These are phyloP conservation scores for Epizoanthus stellaris DNA, from an alignment of 92 coral and sea anemone species.

Conservation along the genomic window DNA sequence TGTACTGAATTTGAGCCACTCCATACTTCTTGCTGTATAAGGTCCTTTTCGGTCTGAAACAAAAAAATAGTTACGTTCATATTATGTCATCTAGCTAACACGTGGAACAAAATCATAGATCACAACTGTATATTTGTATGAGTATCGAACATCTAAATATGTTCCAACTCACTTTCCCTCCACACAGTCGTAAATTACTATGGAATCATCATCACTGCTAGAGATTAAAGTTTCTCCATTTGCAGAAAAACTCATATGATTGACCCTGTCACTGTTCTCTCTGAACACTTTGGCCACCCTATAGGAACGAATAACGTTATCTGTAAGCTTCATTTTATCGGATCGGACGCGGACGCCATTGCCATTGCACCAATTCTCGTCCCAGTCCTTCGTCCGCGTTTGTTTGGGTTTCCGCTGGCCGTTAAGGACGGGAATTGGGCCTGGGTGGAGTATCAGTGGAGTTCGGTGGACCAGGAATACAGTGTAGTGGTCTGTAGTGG, in stretches of 20 bases:
- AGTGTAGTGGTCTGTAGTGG: too few species aligned
- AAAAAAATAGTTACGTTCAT: background rate
- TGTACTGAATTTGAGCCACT: conserved; percentile 96
- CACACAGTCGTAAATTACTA: conserved; percentile 91
- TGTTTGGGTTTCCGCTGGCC: background rate
- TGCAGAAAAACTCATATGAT: conserved; percentile 88
- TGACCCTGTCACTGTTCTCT: conserved; percentile 94
- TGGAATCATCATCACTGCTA: conserved; percentile 97
- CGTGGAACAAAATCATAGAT: background rate
- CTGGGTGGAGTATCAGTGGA: background rate
- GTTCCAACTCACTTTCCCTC: conserved; percentile 92
- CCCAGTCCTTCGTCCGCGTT: background rate
- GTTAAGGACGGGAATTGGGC: background rate
- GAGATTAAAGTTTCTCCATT: conserved; percentile 94
- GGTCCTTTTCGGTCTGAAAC: conserved; percentile 88
- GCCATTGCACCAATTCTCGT: conserved; percentile 18
- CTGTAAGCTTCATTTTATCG: conserved; percentile 82
- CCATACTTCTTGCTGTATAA: conserved; percentile 98
- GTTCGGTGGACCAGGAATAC: background rate
- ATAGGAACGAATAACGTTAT: conserved; percentile 86
- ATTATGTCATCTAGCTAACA: background rate
- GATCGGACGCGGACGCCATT: conserved; percentile 18
- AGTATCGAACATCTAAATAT: background rate
- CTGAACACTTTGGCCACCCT: conserved; percentile 97
- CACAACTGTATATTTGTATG: background rate